Percentiles rank a stretch among this genome's conserved stretches.
Evolutionary conservation across 1,140 invertebrate species (phyloP).

Genomic region (Drosophila leontia): DNA sequence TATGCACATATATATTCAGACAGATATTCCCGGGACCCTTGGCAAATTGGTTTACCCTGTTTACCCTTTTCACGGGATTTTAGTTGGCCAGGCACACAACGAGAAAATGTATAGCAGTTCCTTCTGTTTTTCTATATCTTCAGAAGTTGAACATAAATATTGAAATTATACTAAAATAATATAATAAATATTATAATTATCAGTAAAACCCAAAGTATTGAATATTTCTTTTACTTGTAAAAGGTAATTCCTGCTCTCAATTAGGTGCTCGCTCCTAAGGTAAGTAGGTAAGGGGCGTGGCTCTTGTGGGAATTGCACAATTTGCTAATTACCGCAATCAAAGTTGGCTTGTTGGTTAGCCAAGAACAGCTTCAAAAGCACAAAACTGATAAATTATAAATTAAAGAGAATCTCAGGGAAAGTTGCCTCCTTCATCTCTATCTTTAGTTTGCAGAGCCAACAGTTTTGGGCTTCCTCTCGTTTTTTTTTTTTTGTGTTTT

Average conservation of each 20-base stretch:
- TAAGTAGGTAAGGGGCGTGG: not conserved
- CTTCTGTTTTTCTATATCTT: not conserved
- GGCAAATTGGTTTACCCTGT: slow-evolving; percentile 67
- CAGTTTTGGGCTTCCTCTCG: slow-evolving; percentile 1
- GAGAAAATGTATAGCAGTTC: slow-evolving; percentile 22
- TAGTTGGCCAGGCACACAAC: slow-evolving; percentile 37
- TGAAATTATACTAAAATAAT: not conserved
- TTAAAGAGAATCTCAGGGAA: slow-evolving; percentile 75
- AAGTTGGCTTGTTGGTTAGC: slow-evolving; percentile 47
- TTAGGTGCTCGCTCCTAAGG: slow-evolving; percentile 7
- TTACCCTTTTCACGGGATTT: slow-evolving; percentile 74
- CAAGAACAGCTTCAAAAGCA: slow-evolving; percentile 51
- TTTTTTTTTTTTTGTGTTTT: slow-evolving; percentile 7
- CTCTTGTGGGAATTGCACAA: slow-evolving; percentile 36
- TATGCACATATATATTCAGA: slow-evolving; percentile 44
- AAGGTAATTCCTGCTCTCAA: not conserved
- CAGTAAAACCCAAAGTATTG: too few species aligned
- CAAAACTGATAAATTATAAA: slow-evolving; percentile 75
- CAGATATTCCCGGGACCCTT: slow-evolving; percentile 45
- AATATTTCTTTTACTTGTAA: not conserved
- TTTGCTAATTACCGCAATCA: slow-evolving; percentile 81
- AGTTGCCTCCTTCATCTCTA: slow-evolving; percentile 25
- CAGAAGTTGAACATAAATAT: too few species aligned
- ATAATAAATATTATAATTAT: not conserved
- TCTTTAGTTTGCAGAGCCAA: slow-evolving; percentile 10